A percentile compares a stretch with the other conserved stretches of the same genome.
These are phyloP conservation scores for Leptinotarsa texana DNA, from an alignment of 1,140 invertebrate species.

Conservation along the genomic window DNA sequence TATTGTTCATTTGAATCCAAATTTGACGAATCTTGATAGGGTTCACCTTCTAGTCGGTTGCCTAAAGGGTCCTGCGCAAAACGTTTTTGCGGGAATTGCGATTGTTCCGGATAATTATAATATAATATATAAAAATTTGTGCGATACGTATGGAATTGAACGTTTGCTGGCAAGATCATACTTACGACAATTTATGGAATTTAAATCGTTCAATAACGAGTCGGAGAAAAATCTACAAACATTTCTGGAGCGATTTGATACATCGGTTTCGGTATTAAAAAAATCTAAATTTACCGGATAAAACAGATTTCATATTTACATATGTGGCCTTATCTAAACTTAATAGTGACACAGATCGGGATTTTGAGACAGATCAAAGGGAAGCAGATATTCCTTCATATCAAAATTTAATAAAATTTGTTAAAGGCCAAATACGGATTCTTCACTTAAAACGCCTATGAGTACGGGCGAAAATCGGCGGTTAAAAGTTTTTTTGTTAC, in stretches of 20 bases:
- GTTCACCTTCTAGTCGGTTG: not conserved
- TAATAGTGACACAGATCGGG: not conserved
- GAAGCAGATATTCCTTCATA: not conserved
- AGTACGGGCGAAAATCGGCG: no score
- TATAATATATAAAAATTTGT: conserved; percentile 2
- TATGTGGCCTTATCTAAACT: not conserved
- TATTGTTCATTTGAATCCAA: not conserved
- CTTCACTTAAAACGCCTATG: no score
- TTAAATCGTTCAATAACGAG: conserved; percentile 1
- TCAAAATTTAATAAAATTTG: not conserved
- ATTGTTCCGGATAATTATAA: not conserved
- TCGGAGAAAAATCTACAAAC: not conserved
- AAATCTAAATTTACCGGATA: not conserved
- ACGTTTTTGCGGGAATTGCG: not conserved
- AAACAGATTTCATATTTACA: not conserved
- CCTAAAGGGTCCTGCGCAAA: not conserved
- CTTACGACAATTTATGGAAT: not conserved
- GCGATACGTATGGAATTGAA: not conserved
- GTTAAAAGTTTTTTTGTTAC: no score
- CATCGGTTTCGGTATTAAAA: not conserved
- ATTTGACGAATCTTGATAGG: not conserved
- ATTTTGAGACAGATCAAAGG: no score
- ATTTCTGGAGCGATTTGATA: not conserved
- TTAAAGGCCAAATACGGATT: not conserved
- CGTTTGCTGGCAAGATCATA: not conserved